These are phyloP conservation scores for Etheostoma spectabile DNA, from an alignment of 2,113 vertebrate species.

Conservation along the genomic window DNA sequence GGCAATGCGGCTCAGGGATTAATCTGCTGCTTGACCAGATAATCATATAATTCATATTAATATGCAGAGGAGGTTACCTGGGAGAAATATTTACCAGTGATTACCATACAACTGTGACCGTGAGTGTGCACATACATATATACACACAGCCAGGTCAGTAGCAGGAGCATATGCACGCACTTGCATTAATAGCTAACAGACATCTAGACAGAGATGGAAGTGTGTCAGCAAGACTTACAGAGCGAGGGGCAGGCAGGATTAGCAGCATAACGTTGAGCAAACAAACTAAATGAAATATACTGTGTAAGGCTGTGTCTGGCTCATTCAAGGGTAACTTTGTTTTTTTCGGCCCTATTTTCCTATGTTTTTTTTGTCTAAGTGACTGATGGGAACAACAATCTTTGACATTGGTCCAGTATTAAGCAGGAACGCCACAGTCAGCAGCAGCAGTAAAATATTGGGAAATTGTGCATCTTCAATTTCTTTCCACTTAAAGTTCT, in stretches of 20 bases:
- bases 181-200: conserved; percentile 8
- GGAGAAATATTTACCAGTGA: conserved; percentile 24
- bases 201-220: conserved; percentile 13
- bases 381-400: too few relatives aligned
- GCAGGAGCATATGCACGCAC: neutral
- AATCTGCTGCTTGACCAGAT: conserved; percentile 26
- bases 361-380: too few relatives aligned
- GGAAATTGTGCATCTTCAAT: too few relatives aligned
- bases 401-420: too few relatives aligned
- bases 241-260: neutral
- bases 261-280: neutral
- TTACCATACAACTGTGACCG: conserved; percentile 28
- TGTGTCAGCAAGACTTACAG: neutral
- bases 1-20: conserved; percentile 7
- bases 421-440: too few relatives aligned
- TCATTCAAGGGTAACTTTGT: neutral
- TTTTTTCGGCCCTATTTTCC: too few relatives aligned
- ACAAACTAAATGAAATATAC: conserved; percentile 1
- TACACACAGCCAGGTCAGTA: neutral
- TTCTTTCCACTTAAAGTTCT: too few relatives aligned
- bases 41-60: conserved; percentile 21
- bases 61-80: conserved; percentile 17
- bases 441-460: too few relatives aligned
- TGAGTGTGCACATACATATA: neutral
- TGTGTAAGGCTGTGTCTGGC: neutral